Evolutionary conservation across 2,797 vertebrate species (phyloP), one percentile per base, ranked within the genome.

Genomic region (Crocidura indochinensis): DNA sequence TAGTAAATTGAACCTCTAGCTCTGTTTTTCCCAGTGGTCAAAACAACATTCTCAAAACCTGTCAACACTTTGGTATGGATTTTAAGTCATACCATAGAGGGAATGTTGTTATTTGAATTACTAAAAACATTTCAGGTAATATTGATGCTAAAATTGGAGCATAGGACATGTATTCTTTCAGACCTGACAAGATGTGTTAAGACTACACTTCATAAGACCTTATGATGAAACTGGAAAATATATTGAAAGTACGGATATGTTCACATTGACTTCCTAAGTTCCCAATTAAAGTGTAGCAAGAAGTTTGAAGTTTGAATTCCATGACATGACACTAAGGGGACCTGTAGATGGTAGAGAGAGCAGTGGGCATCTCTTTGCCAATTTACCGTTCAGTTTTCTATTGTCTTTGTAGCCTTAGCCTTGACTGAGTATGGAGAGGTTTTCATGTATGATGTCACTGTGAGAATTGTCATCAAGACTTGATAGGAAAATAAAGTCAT

Each of bases 371-470:
- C 27, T 3, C 68, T 47, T 9, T 68, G 56, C 64, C 82, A 51
- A 0, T 5, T 27, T 91, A n/a, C 69, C 24, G 0, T 31, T 87
- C n/a, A 1, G 47, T 68, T 88, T 85, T 65, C 71, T 44, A 72
- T 69, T 8, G 19, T 53, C 49, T 78, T 65, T 26, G 62, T 92
- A 79, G 71, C 87, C 88, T 93, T 81, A 69, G 90, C 72, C 27
- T 64, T 47, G 44, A 60, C 27, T 79, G 85, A 67, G 31, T 90
- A 56, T 31, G 90, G 5, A 78, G 64, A 65, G 94, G 47, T 87
- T 27, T 94, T 95, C 69, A 87, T 95, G 94, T 86, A n/a, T 91
- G 68, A 91, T 88, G 95, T 97, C 97, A 95, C 94, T 96, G 94
- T 97, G 95, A 92, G 86, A 88, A 85, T 71, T 73, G 67, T 95